A percentile compares a stretch with the other conserved stretches of the same genome.
Conservation (phyloP, 2,888 invertebrate genomes). For the Entomobrya proxima region DNA sequence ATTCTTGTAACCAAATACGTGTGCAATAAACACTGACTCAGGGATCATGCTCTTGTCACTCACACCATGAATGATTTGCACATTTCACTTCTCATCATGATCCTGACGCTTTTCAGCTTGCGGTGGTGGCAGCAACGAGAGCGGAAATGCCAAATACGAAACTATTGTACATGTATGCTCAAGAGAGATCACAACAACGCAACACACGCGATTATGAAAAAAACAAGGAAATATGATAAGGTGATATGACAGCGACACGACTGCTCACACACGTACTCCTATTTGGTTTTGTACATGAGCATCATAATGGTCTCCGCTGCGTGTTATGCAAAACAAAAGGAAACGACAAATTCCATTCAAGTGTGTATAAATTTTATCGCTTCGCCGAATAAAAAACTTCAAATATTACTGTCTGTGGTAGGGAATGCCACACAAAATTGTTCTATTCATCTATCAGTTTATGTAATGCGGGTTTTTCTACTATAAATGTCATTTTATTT, state of each 20-base stretch:
- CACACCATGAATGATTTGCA: conserved; percentile 16
- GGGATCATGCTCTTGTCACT: not conserved
- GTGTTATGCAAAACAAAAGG: conserved; percentile 1
- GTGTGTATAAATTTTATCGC: not conserved
- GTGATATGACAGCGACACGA: not conserved
- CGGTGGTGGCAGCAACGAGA: not conserved
- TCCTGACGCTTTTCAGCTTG: conserved; percentile 1
- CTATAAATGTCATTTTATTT: no score
- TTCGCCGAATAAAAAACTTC: no score
- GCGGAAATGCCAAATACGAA: conserved; percentile 23
- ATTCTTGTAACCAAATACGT: not conserved
- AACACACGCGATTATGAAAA: conserved; percentile 12
- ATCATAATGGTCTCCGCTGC: not conserved
- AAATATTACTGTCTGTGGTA: no score
- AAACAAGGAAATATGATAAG: conserved; percentile 8
- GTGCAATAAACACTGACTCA: not conserved
- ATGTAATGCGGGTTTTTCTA: no score
- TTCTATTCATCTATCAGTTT: no score
- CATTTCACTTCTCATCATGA: conserved; percentile 9
- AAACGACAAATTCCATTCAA: conserved; percentile 17
- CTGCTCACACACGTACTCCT: not conserved
- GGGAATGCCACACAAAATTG: no score
- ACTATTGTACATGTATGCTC: not conserved
- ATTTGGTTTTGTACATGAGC: not conserved
- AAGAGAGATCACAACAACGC: not conserved